Conservation (phyloP, 2,797 vertebrate species). For the Ceyx erithaca region DNA sequence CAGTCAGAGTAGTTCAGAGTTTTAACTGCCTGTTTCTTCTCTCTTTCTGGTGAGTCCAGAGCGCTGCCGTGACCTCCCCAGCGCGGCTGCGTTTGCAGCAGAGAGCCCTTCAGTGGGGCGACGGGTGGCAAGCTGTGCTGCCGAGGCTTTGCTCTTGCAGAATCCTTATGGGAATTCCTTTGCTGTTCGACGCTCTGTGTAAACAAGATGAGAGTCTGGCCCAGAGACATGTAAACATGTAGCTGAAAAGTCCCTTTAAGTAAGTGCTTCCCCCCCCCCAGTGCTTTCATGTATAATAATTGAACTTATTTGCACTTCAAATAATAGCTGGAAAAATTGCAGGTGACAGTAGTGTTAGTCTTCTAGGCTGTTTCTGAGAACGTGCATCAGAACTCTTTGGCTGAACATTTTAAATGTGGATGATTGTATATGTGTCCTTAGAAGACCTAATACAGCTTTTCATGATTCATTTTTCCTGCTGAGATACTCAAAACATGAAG, state of each 20-base stretch:
- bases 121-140: background rate
- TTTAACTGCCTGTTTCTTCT: background rate
- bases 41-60: background rate
- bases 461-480: background rate
- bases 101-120: background rate
- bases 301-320: background rate
- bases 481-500: background rate
- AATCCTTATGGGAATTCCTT: background rate
- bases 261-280: rapidly evolving
- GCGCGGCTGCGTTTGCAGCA: background rate
- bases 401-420: background rate
- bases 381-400: background rate
- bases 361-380: background rate
- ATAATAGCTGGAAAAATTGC: background rate
- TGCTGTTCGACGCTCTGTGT: background rate
- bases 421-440: background rate
- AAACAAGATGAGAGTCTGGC: background rate
- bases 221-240: background rate
- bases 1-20: background rate
- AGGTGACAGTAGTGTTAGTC: background rate
- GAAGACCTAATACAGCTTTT: background rate
- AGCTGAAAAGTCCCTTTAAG: background rate
- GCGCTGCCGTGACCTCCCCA: background rate
- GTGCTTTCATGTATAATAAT: background rate
- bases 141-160: background rate